Evolutionary conservation across 2,888 invertebrate species (phyloP).

Genomic region (Creontiades dilutus): DNA sequence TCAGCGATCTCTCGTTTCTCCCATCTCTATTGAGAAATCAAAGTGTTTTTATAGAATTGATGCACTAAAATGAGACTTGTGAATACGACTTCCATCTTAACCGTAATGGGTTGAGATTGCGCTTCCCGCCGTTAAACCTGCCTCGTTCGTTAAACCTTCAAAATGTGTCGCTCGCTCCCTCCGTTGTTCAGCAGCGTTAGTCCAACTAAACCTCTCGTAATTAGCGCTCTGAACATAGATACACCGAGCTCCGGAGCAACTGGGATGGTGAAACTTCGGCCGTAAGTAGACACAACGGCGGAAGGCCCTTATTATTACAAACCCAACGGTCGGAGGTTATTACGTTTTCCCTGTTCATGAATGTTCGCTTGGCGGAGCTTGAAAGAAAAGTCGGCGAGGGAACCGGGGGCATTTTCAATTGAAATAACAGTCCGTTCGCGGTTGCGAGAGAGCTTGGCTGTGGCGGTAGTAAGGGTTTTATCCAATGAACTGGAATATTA

Average conservation of each 20-base stretch:
- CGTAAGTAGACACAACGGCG: not conserved
- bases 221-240: not conserved
- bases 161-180: not conserved
- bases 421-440: too few species aligned
- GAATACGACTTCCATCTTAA: too few species aligned
- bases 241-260: not conserved
- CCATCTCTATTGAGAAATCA: too few species aligned
- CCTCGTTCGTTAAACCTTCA: not conserved
- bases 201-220: not conserved
- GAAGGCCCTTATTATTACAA: not conserved
- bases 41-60: too few species aligned
- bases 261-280: not conserved
- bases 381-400: not conserved
- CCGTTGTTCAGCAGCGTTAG: not conserved
- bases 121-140: too few species aligned
- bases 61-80: too few species aligned
- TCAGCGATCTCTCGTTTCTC: too few species aligned
- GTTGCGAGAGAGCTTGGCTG: too few species aligned
- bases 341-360: not conserved
- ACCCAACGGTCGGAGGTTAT: not conserved
- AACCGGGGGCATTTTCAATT: too few species aligned
- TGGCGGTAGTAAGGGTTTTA: too few species aligned
- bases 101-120: too few species aligned
- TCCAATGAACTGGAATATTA: too few species aligned
- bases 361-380: not conserved